Conservation (phyloP, 2,797 vertebrate genomes). For the Botia almorhae region DNA sequence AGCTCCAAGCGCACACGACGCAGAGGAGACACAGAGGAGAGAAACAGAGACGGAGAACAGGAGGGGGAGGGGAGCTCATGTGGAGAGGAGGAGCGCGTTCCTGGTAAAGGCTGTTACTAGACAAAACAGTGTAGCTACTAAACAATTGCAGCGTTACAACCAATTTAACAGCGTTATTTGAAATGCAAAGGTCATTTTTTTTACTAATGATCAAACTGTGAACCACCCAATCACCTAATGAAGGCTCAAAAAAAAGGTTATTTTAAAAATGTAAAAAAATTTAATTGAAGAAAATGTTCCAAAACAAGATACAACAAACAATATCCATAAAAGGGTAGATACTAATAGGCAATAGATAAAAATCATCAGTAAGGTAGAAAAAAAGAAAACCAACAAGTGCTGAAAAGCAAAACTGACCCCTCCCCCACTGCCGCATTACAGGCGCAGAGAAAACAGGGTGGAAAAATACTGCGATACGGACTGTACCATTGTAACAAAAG, state of each 20-base stretch:
- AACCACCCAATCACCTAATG: neutral
- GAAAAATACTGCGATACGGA: constrained; percentile 75
- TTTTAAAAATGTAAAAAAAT: neutral
- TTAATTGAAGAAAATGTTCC: neutral
- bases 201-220: neutral
- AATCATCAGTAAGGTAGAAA: neutral
- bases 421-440: constrained; percentile 59
- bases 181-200: neutral
- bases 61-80: constrained; percentile 43
- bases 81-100: constrained; percentile 54
- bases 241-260: neutral
- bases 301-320: neutral
- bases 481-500: constrained; percentile 72
- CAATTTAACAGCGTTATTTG: neutral
- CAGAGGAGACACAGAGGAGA: constrained; percentile 50
- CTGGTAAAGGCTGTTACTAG: constrained; percentile 56
- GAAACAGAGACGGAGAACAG: constrained; percentile 35
- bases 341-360: neutral
- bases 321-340: neutral
- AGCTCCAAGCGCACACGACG: constrained; percentile 45
- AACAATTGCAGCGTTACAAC: constrained; percentile 39
- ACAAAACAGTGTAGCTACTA: constrained; percentile 38
- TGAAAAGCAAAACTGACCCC: constrained; percentile 38
- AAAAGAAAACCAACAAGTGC: constrained; percentile 10
- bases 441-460: constrained; percentile 65